Evolutionary conservation across 1,140 invertebrate species (phyloP), one percentile per base, ranked within the genome.

Genomic region (Eriocheir sinensis): DNA sequence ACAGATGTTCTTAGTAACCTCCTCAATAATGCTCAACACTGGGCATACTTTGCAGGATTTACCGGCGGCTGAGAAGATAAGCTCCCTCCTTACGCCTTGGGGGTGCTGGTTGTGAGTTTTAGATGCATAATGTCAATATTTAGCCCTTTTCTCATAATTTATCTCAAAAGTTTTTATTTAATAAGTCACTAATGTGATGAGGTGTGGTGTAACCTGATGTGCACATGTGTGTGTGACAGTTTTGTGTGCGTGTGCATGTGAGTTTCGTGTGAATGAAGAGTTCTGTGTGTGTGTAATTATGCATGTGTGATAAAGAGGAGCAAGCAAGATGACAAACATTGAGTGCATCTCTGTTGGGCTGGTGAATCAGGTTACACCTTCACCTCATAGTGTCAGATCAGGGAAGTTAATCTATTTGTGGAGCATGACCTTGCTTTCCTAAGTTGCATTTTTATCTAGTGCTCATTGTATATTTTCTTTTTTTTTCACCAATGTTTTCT

Each of bases 1-100:
- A 91, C 89, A 94, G 89, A 91, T 88, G 93, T 48, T 81, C 91
- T 94, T 94, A 94, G 60, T 90, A 44, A 91, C 93, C 81, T 94
- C 93, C 91, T 80, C 91, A 95, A 93, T 95, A 94, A 95, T 95
- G 95, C 95, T 95, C 95, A 93, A 90, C 40, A 93, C 72, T 80
- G 95, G 95, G 95, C 95, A 95, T 92, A 94, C 95, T 95, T 95
- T 95, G 72, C 95, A 95, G 95, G 93, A n/a, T 79, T 94, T 85
- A 91, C 89, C 89, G 91, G 88, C 93, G 92, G 92, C 95, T 72
- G 92, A 91, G 95, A 93, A 95, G 91, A 89, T 93, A 92, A 48
- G 86, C 89, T 41, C 85, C 81, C 44, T 79, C 91, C 89, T 44
- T 91, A 88, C 60, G 72, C 40, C 85, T 92, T 92, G 91, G 94